Conservation (phyloP, 2,888 invertebrate species). For the Polyploca ridens region DNA sequence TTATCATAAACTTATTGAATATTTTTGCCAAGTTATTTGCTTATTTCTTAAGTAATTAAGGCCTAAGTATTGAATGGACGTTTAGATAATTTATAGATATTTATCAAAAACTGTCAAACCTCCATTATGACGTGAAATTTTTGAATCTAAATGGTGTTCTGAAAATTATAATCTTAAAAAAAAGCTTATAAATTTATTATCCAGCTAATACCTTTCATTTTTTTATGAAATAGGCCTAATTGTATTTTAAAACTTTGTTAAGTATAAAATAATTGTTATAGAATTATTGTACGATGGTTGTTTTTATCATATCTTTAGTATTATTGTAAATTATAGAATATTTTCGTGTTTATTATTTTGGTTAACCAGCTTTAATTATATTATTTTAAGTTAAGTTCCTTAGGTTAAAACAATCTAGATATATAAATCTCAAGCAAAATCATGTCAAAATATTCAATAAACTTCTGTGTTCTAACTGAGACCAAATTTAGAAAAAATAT, state of each 20-base stretch:
- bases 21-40: no score
- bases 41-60: constrained; percentile 20
- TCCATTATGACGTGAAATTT: constrained; percentile 57
- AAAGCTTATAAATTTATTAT: not conserved
- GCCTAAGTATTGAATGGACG: constrained; percentile 16
- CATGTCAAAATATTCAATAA: constrained; percentile 17
- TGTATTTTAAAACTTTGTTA: not conserved
- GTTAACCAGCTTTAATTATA: constrained; percentile 48
- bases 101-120: constrained; percentile 26
- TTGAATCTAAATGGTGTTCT: constrained; percentile 64
- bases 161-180: constrained; percentile 26
- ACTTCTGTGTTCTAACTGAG: constrained; percentile 50
- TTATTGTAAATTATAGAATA: constrained; percentile 26
- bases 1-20: no score
- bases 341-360: constrained; percentile 37
- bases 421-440: no score
- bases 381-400: constrained; percentile 1
- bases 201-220: constrained; percentile 35
- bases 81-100: no score
- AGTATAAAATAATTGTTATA: constrained; percentile 12
- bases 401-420: not conserved
- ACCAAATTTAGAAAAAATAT: constrained; percentile 42
- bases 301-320: constrained; percentile 31
- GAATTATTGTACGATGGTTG: constrained; percentile 26
- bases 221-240: constrained; percentile 16